A percentile compares a stretch with the other conserved stretches of the same genome.
Conservation (phyloP, 1,140 invertebrate genomes). For the Nasonia longicornis region DNA sequence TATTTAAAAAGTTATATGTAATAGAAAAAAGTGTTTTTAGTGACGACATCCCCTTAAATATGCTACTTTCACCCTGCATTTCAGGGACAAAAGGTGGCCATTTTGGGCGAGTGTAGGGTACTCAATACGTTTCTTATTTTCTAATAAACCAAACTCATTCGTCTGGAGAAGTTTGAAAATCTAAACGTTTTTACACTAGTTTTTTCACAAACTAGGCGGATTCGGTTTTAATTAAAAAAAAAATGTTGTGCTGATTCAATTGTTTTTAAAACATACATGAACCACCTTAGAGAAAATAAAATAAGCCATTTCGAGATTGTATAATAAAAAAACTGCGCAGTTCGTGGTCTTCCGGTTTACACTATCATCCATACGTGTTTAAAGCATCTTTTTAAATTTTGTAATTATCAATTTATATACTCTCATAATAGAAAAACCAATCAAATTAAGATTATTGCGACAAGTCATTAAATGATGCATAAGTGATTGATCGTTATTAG, state of each 20-base stretch:
- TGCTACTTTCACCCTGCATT: no score
- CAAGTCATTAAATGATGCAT: conserved; percentile 22
- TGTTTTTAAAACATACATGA: background rate
- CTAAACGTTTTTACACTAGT: no score
- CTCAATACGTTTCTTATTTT: no score
- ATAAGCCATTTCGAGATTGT: conserved; percentile 8
- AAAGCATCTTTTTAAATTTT: conserved; percentile 41
- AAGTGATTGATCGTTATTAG: conserved; percentile 13
- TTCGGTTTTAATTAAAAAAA: background rate
- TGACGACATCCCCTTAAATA: no score
- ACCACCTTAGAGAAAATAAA: conserved; percentile 11
- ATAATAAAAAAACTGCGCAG: conserved; percentile 27
- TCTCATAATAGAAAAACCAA: conserved; percentile 3
- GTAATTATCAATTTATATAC: conserved; percentile 29
- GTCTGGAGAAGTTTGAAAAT: no score
- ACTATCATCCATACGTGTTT: conserved; percentile 21
- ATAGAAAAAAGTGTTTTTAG: no score
- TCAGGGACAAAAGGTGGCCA: no score
- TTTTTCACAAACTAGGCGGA: no score
- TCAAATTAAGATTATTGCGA: conserved; percentile 21
- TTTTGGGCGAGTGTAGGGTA: no score
- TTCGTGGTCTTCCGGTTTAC: background rate
- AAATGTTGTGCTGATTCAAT: background rate
- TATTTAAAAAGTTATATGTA: no score
- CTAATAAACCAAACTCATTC: no score